phyloP scores from a whole-genome alignment of 2,113 vertebrate genomes.

The Pollimyrus isidori region DNA sequence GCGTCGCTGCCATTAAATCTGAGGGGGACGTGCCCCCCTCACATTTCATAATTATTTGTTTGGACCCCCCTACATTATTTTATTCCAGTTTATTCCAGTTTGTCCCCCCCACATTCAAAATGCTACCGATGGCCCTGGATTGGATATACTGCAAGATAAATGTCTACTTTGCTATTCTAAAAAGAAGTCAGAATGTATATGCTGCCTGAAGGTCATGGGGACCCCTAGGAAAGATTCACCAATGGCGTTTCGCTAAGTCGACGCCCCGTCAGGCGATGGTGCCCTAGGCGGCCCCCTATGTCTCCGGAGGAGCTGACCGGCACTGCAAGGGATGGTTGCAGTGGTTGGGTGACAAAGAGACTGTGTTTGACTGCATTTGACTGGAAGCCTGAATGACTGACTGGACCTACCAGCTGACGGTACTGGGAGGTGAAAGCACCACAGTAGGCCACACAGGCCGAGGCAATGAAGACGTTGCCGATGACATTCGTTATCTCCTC shows the following conservation, averaged over 20 bases:
- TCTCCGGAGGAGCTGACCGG: neutral
- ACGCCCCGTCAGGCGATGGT: too few species aligned
- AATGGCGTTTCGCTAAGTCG: neutral
- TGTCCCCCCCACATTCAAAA: too few species aligned
- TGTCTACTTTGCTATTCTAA: neutral
- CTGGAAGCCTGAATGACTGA: neutral
- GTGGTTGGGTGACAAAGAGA: neutral
- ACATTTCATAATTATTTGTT: too few species aligned
- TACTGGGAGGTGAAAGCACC: conserved; percentile 75
- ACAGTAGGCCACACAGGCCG: conserved; percentile 73
- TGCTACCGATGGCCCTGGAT: neutral
- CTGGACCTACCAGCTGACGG: conserved; percentile 59
- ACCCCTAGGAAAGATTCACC: neutral
- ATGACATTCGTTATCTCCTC: conserved; percentile 68
- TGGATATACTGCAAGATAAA: neutral
- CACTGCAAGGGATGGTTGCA: neutral
- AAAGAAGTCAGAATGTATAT: neutral
- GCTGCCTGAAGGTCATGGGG: neutral
- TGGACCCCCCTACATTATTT: too few species aligned
- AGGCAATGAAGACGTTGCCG: conserved; percentile 76
- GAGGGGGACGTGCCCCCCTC: too few species aligned
- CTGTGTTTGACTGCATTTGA: neutral
- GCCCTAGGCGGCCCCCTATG: neutral
- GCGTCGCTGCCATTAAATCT: too few species aligned
- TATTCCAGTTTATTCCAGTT: too few species aligned